A percentile compares a stretch with the other conserved stretches of the same genome.
Conservation (phyloP, 2,888 invertebrate species). For the Leuctra nigra region DNA sequence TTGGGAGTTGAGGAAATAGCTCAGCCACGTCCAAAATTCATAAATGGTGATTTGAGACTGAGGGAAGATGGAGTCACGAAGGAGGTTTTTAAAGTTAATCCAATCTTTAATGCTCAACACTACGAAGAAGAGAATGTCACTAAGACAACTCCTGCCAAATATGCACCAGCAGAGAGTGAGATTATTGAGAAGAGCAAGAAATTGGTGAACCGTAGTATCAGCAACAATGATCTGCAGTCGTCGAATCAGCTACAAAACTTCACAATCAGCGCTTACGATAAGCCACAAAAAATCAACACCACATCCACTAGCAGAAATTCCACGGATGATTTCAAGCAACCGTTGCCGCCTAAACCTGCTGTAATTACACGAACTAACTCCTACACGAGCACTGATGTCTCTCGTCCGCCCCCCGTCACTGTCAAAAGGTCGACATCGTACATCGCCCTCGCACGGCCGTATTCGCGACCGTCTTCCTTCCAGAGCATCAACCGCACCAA, state of each 20-base stretch:
- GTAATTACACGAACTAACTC: conserved; percentile 34
- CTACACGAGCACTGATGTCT: conserved; percentile 38
- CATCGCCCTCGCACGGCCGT: conserved; percentile 35
- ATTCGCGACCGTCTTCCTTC: background rate
- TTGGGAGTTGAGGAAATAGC: too few relatives aligned
- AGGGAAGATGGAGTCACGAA: conserved; percentile 30
- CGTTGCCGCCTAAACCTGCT: background rate
- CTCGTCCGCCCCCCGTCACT: conserved; percentile 31
- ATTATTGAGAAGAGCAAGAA: conserved; percentile 1
- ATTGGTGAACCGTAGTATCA: background rate
- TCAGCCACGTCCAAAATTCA: background rate
- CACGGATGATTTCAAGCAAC: conserved; percentile 7
- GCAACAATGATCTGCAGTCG: conserved; percentile 1
- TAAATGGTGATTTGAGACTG: background rate
- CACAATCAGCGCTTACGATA: conserved; percentile 33
- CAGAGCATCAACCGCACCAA: conserved; percentile 16
- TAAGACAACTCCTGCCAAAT: background rate
- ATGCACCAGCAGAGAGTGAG: background rate
- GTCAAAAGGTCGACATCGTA: conserved; percentile 44
- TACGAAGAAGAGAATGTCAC: background rate
- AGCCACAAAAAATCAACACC: conserved; percentile 11
- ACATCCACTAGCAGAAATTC: conserved; percentile 15
- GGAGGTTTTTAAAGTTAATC: conserved; percentile 17
- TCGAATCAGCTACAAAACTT: conserved; percentile 32
- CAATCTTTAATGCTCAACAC: conserved; percentile 7